These are phyloP conservation scores for Puntigrus tetrazona DNA, from an alignment of 2,113 vertebrate genomes.

Conservation along the genomic window DNA sequence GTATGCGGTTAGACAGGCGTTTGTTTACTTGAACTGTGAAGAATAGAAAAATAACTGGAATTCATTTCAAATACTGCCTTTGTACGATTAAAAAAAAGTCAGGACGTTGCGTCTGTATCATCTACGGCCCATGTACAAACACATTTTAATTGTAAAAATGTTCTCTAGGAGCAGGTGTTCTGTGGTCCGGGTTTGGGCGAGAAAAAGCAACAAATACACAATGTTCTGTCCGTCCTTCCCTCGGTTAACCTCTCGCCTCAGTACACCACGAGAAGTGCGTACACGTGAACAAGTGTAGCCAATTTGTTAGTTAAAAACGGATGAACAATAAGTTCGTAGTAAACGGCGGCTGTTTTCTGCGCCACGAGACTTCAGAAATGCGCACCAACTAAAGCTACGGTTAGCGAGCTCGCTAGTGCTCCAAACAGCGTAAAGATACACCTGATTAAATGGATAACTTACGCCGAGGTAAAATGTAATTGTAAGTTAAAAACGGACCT, in stretches of 20 bases:
- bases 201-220: neutral
- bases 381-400: constrained; percentile 3
- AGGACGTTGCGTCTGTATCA: too few relatives aligned
- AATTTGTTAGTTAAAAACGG: neutral
- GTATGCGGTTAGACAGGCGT: neutral
- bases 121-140: too few relatives aligned
- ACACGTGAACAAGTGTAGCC: neutral
- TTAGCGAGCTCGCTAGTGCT: constrained; percentile 10
- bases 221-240: neutral
- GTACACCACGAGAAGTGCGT: neutral
- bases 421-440: neutral
- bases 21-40: constrained; percentile 5
- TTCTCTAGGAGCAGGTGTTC: neutral
- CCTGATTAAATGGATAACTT: neutral
- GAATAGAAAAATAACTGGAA: neutral
- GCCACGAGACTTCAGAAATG: neutral
- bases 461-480: neutral
- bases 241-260: neutral
- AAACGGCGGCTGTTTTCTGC: neutral
- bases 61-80: neutral
- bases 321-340: neutral
- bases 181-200: too few relatives aligned
- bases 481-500: neutral
- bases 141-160: neutral
- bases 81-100: too few relatives aligned